A percentile compares a stretch with the other conserved stretches of the same genome.
Conservation (phyloP, 2,113 vertebrate genomes). For the Aspidoscelis tigris region DNA sequence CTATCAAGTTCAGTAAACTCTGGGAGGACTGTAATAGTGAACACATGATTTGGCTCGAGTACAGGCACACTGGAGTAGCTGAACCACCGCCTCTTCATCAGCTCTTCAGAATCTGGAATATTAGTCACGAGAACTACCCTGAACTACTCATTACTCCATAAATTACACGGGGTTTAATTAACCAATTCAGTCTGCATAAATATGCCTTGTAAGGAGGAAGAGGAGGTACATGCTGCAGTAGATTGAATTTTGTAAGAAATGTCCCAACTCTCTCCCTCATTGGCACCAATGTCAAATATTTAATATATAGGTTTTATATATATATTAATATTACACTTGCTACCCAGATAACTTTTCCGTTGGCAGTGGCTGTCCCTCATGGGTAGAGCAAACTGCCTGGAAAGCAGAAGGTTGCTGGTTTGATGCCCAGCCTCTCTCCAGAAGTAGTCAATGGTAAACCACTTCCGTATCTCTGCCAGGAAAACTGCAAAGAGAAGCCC, state of each 20-base stretch:
- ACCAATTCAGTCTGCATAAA: neutral
- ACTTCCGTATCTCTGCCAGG: too few species aligned
- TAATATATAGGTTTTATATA: too few species aligned
- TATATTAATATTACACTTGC: neutral
- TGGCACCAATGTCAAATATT: too few species aligned
- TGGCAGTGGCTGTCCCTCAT: too few species aligned
- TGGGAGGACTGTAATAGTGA: neutral
- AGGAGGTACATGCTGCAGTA: neutral
- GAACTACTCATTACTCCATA: neutral
- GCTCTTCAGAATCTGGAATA: neutral
- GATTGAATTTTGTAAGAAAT: neutral
- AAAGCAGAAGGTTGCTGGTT: too few species aligned
- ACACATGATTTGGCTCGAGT: neutral
- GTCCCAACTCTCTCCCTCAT: neutral
- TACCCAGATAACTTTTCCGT: neutral
- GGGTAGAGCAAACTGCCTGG: too few species aligned
- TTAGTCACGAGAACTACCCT: neutral
- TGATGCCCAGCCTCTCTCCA: too few species aligned
- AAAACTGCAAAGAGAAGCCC: too few species aligned
- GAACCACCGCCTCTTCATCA: neutral
- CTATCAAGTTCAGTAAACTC: neutral
- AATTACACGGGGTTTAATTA: neutral
- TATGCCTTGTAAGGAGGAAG: neutral
- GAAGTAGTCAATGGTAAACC: too few species aligned
- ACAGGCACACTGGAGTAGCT: neutral